Base-by-base conservation (phyloP, 2,797 vertebrate genomes). In the Brachyrhaphis roseni region DNA sequence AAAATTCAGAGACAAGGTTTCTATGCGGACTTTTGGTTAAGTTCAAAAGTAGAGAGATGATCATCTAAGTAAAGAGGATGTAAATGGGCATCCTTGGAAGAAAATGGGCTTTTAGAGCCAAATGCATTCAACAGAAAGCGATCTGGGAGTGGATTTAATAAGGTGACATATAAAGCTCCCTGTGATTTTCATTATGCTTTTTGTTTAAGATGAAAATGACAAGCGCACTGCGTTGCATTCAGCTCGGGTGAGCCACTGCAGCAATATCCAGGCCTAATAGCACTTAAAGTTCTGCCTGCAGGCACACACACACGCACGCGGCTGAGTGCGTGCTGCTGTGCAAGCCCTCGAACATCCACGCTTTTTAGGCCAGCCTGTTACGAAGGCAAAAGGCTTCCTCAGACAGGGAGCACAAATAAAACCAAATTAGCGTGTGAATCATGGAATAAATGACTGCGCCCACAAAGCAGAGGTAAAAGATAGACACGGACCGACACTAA, bases 261-360 rank as follows among this genome's bases (percentile, higher is more conserved):
- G 84, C 91, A 92, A 91, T 92, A 91, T 89, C 86, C 82, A 77
- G 78, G 59, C 87, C 90, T 93, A 92, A 91, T 93, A 87, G 88
- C 88, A 88, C 85, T 91, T 80, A 84, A 36, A 84, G 76, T 86
- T 85, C 81, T 74, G 82, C 87, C 92, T 82, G 53, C 49, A 80
- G 89, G 85, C 86, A 49, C 39, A 51, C 74, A 78, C 77, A 47
- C 39, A 51, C 74, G 76, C 77, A 74, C 15, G 41, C 45, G 12
- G 10, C 34, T 74, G 73, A 74, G 73, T n/a, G 51, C 2, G 55
- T 55, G 2, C 20, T 26, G 49, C 34, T 53, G 36, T 51, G 15
- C 36, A n/a, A 55, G 20, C 73, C 49, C 51, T 46, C 13, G 3
- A 31, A 82, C 76, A 68, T 23, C 41, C 72, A 34, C 45, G 73